These are phyloP conservation scores for Lydus trimaculatus DNA, from an alignment of 2,888 invertebrate genomes.

Conservation along the genomic window DNA sequence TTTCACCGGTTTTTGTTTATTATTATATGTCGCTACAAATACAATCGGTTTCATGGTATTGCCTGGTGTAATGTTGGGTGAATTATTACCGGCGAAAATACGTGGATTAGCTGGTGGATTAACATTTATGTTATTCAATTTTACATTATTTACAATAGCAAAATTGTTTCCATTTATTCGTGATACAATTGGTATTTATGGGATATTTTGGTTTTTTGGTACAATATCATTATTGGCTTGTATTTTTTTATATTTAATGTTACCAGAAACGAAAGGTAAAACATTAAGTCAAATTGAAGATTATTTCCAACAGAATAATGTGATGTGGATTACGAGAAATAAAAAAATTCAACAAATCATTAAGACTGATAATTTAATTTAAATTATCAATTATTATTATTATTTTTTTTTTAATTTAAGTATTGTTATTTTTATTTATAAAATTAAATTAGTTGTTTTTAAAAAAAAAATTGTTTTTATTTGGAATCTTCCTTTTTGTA, in stretches of 20 bases:
- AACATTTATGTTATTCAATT: constrained; percentile 76
- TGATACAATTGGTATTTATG: constrained; percentile 67
- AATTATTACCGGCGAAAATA: constrained; percentile 76
- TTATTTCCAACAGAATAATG: constrained; percentile 74
- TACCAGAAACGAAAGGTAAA: constrained; percentile 79
- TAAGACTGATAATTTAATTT: constrained; percentile 30
- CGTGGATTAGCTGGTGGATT: constrained; percentile 77
- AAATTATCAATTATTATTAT: neutral
- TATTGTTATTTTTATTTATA: constrained; percentile 20
- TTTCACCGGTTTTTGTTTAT: constrained; percentile 62
- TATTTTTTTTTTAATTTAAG: too few relatives aligned
- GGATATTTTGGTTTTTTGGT: constrained; percentile 76
- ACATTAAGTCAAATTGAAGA: constrained; percentile 78
- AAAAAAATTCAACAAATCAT: constrained; percentile 43
- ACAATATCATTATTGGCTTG: constrained; percentile 69
- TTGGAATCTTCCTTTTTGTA: too few relatives aligned
- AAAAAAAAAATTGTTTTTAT: too few relatives aligned
- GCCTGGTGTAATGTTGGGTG: constrained; percentile 79
- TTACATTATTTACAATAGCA: constrained; percentile 71
- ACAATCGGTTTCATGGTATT: constrained; percentile 77
- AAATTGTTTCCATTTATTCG: constrained; percentile 75
- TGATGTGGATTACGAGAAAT: constrained; percentile 67
- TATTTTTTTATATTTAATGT: constrained; percentile 70
- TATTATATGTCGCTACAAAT: constrained; percentile 77
- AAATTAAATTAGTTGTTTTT: constrained; percentile 13